A percentile compares a stretch with the other conserved stretches of the same genome.
Conservation (phyloP, 2,797 vertebrate species). For the Masticophis lateralis region DNA sequence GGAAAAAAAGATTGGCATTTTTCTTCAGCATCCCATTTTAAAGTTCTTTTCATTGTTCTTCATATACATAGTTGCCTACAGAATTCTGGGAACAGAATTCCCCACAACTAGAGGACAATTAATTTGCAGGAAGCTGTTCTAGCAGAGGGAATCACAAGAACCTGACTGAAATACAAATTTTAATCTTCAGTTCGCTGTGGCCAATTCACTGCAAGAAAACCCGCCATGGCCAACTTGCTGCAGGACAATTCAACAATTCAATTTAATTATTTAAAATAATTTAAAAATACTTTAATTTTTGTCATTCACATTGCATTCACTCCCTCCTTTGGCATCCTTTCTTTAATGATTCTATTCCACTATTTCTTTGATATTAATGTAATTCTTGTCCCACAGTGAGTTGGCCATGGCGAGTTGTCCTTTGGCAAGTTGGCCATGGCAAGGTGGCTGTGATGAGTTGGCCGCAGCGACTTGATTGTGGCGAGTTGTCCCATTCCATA, state of each 20-base stretch:
- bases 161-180: background rate
- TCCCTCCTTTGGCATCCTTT: background rate
- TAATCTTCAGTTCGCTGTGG: background rate
- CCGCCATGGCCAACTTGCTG: background rate
- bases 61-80: background rate
- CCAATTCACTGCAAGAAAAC: background rate
- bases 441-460: background rate
- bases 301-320: background rate
- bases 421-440: background rate
- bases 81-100: background rate
- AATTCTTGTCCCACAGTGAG: background rate
- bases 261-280: background rate
- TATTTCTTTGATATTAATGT: background rate
- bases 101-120: background rate
- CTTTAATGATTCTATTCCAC: background rate
- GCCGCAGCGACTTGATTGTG: accelerated
- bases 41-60: background rate
- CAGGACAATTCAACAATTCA: background rate
- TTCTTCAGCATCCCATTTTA: background rate
- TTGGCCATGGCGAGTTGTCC: background rate
- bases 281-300: background rate
- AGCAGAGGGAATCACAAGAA: background rate
- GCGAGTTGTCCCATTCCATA: background rate
- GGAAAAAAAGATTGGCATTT: background rate
- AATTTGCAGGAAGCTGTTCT: background rate